Conservation (phyloP, 2,113 vertebrate genomes). For the Mormoops blainvillei region DNA sequence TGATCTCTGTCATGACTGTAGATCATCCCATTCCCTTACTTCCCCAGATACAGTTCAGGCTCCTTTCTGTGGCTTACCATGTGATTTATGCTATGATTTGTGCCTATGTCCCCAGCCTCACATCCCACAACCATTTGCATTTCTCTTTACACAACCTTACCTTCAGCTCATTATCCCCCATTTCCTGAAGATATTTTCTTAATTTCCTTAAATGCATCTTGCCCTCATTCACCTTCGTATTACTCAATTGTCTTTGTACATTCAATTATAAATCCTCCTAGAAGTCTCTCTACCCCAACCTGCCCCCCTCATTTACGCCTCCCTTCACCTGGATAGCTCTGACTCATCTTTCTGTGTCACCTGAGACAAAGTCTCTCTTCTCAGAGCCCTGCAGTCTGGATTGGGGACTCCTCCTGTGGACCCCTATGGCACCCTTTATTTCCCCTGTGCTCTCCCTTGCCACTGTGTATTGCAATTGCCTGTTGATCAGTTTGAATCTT, state of each 20-base stretch:
- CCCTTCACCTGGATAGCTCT: not conserved
- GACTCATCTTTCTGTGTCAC: not conserved
- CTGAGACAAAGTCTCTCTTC: not conserved
- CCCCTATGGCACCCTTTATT: rapidly evolving
- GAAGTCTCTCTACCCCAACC: not conserved
- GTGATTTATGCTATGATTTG: not conserved
- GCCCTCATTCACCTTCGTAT: not conserved
- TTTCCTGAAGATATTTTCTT: not conserved
- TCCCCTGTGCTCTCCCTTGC: rapidly evolving
- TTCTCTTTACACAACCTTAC: not conserved
- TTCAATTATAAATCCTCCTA: not conserved
- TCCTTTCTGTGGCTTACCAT: not conserved
- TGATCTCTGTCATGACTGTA: rapidly evolving
- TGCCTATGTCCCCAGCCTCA: not conserved
- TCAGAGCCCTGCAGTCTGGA: not conserved
- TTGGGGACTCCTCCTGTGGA: not conserved
- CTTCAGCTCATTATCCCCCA: not conserved
- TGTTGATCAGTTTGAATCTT: not conserved
- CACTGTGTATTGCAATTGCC: rapidly evolving
- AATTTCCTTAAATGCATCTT: not conserved
- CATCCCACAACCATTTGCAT: not conserved
- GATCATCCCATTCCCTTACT: too few relatives aligned
- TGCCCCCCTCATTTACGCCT: not conserved
- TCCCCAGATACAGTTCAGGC: not conserved
- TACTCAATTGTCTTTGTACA: not conserved